Evolutionary conservation across 2,888 invertebrate genomes (phyloP).

Genomic region (Argyresthia albistria): DNA sequence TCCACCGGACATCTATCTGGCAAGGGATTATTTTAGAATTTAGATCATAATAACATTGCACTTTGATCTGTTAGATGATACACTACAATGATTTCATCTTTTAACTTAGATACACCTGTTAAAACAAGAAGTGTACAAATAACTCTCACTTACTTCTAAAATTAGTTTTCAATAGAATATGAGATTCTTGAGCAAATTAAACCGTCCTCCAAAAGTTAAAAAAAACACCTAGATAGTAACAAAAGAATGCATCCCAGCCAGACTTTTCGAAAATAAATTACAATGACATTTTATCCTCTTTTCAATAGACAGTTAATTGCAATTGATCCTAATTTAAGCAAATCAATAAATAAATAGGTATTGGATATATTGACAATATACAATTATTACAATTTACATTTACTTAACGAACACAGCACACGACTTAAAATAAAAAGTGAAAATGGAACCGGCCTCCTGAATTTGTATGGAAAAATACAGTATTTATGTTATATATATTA

Average conservation of each 20-base stretch:
- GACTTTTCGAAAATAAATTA: constrained; percentile 31
- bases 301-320: constrained; percentile 28
- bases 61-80: constrained; percentile 11
- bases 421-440: constrained; percentile 38
- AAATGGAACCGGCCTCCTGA: constrained; percentile 54
- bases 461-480: constrained; percentile 36
- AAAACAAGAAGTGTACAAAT: constrained; percentile 8
- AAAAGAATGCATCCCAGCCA: constrained; percentile 58
- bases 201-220: constrained; percentile 9
- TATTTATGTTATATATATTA: constrained; percentile 41
- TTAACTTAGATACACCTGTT: not conserved
- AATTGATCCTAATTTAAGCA: constrained; percentile 56
- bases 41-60: constrained; percentile 10
- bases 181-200: constrained; percentile 59
- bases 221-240: constrained; percentile 15
- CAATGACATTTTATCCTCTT: constrained; percentile 29
- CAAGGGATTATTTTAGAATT: constrained; percentile 32
- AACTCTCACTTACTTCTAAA: constrained; percentile 33
- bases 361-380: constrained; percentile 66
- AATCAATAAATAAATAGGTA: constrained; percentile 66
- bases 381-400: constrained; percentile 70
- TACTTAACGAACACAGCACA: constrained; percentile 71
- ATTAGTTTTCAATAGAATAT: constrained; percentile 48
- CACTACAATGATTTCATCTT: not conserved
- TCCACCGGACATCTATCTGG: constrained; percentile 44